phyloP scores from a whole-genome alignment of 2,888 invertebrate species.

The Lycophotia porphyrea region DNA sequence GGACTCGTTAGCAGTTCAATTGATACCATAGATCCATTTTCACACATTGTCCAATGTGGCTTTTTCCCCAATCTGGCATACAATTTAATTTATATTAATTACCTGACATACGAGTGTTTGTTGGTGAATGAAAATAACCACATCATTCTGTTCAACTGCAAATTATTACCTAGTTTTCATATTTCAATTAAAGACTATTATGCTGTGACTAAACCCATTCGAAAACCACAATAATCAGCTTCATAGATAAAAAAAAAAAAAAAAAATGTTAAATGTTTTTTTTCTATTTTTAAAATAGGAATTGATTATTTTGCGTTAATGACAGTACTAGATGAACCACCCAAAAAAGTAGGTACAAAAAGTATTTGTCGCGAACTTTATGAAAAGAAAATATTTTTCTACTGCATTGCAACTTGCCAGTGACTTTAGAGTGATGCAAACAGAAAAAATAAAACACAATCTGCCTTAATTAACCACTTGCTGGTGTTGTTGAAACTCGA shows the following conservation, averaged over 20 bases:
- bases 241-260: not conserved
- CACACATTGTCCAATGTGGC: constrained; percentile 43
- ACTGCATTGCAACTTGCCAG: constrained; percentile 5
- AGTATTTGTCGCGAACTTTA: not conserved
- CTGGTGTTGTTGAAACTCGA: constrained; percentile 53
- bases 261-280: too few species aligned
- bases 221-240: not conserved
- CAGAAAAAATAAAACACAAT: constrained; percentile 41
- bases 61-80: constrained; percentile 36
- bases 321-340: not conserved
- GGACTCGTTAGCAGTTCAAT: constrained; percentile 56
- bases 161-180: not conserved
- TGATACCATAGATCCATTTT: constrained; percentile 57
- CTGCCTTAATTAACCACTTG: constrained; percentile 60
- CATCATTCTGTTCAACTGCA: not conserved
- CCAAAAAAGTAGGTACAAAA: not conserved
- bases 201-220: not conserved
- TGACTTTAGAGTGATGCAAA: constrained; percentile 39
- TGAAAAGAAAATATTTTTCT: not conserved
- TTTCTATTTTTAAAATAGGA: not conserved
- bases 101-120: not conserved
- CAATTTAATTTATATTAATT: constrained; percentile 39
- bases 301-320: not conserved
- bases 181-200: not conserved
- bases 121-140: not conserved